Evolutionary conservation across 2,797 vertebrate genomes (phyloP), one percentile per base, ranked within the genome.

Genomic region (Etheostoma nigrum): DNA sequence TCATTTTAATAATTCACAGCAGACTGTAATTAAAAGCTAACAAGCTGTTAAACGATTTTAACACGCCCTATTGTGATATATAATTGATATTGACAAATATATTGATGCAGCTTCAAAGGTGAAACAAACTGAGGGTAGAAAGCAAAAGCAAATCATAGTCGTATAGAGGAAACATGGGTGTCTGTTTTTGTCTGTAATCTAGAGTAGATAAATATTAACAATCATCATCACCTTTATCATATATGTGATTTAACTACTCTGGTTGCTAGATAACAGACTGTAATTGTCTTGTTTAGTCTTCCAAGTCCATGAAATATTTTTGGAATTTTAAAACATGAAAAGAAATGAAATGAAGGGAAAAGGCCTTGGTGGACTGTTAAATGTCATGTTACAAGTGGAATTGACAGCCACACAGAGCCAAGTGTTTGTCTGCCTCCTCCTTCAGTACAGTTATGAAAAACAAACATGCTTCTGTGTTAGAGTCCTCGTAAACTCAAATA

Each of bases 21-120:
- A 4, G n/a, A 42, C 44, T 40, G 27, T 72, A 23, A 33, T 47
- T 63, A 63, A 72, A 71, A 51, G 8, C 54, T 21, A 11, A n/a
- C 33, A 4, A 51, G 1, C 18, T 52, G 21, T 52, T 52, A 6
- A 19, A 48, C 16, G 18, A 18, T 5, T 23, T 23, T 14, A 25
- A 25, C 51, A 23, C 11, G 1, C n/a, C 48, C 6, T 47, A 25
- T 25, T 13, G n/a, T 1, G 64, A 61, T 27, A 12, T n/a, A 15
- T 27, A 40, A 58, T 40, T 48, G 33, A 52, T 42, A 18, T n/a
- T 19, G 36, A 53, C 21, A 53, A 2, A 23, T 21, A 6, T 21
- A 11, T 52, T 48, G 47, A 48, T 48, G 25, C 6, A 9, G 11
- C n/a, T 16, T 25, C 11, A 25, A 11, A 15, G 15, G 19, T 45